A percentile compares a stretch with the other conserved stretches of the same genome.
Conservation (phyloP, 2,888 invertebrate genomes). For the Glomeris marginata region DNA sequence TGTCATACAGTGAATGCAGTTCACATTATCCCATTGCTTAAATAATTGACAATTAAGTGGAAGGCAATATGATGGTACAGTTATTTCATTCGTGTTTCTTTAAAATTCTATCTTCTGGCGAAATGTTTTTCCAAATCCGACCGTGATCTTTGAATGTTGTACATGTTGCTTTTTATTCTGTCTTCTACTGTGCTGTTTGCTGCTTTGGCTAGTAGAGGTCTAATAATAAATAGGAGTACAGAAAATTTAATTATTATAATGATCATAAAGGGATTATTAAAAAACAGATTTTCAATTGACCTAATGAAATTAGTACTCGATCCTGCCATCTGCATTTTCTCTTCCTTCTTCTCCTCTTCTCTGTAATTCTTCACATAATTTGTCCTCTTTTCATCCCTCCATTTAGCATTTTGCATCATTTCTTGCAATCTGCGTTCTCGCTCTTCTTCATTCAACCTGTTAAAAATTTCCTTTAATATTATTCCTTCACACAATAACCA, state of each 20-base stretch:
- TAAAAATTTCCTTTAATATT: too few species aligned
- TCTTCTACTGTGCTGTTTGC: conserved; percentile 59
- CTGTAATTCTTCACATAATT: conserved; percentile 30
- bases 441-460: conserved; percentile 38
- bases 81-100: too few species aligned
- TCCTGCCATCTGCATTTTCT: conserved; percentile 22
- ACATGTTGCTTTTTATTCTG: conserved; percentile 71
- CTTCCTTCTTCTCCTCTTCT: conserved; percentile 29
- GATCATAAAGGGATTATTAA: too few species aligned
- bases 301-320: conserved; percentile 25
- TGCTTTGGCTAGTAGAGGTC: conserved; percentile 48
- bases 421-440: conserved; percentile 53
- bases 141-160: conserved; percentile 70
- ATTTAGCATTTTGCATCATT: conserved; percentile 66
- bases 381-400: conserved; percentile 32
- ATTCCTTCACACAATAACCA: too few species aligned
- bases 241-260: too few species aligned
- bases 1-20: too few species aligned
- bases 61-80: too few species aligned
- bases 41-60: too few species aligned
- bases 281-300: conserved; percentile 17
- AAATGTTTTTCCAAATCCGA: conserved; percentile 72
- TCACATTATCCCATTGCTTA: too few species aligned
- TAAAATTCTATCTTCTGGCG: conserved; percentile 31
- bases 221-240: conserved; percentile 21